These are phyloP conservation scores for Strigamia maritima DNA, from an alignment of 2,888 invertebrate genomes.

Conservation along the genomic window DNA sequence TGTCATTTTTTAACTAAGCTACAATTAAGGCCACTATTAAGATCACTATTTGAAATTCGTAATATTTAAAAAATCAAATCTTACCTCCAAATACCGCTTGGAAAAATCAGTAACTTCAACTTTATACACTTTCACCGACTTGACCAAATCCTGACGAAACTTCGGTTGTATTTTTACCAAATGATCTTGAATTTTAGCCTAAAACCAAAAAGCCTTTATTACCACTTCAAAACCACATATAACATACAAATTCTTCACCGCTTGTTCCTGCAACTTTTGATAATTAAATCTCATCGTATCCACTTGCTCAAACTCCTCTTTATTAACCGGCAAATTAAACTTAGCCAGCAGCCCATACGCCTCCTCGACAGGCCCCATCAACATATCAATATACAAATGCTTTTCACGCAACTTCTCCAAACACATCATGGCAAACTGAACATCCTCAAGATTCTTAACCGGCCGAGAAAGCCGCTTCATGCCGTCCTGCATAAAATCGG, in stretches of 20 bases:
- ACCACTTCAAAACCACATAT: too few relatives aligned
- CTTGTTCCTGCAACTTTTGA: slow-evolving; percentile 65
- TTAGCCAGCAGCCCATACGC: slow-evolving; percentile 67
- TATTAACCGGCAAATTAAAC: slow-evolving; percentile 61
- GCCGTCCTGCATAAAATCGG: slow-evolving; percentile 72
- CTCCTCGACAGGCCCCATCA: slow-evolving; percentile 74
- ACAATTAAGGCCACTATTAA: too few relatives aligned
- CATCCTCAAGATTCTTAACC: slow-evolving; percentile 64
- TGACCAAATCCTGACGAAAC: slow-evolving; percentile 61
- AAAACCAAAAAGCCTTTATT: neutral
- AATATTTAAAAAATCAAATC: too few relatives aligned
- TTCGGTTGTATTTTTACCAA: slow-evolving; percentile 73
- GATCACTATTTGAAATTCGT: too few relatives aligned
- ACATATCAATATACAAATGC: slow-evolving; percentile 68
- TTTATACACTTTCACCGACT: slow-evolving; percentile 39
- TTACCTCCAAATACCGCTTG: slow-evolving; percentile 40
- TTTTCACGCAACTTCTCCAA: slow-evolving; percentile 70
- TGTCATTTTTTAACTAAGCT: too few relatives aligned
- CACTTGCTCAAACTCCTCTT: slow-evolving; percentile 75
- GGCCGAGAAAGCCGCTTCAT: slow-evolving; percentile 66
- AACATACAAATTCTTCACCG: slow-evolving; percentile 61
- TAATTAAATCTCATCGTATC: slow-evolving; percentile 75
- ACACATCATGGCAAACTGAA: slow-evolving; percentile 73
- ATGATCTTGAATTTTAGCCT: slow-evolving; percentile 57
- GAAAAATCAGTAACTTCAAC: slow-evolving; percentile 41